Conservation (phyloP, 2,113 vertebrate genomes). For the Rallus limicola region DNA sequence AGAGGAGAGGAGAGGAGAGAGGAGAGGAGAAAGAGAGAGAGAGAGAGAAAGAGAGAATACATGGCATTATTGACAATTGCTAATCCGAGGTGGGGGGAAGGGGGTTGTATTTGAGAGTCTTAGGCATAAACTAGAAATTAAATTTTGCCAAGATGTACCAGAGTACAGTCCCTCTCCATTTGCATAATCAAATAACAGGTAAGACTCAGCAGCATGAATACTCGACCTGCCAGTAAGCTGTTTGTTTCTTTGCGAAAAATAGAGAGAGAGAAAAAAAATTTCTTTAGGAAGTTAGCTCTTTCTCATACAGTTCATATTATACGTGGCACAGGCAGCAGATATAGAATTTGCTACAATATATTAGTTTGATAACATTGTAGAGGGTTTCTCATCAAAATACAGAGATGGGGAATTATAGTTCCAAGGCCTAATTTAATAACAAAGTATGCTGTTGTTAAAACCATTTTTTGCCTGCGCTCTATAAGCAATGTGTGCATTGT, state of each 20-base stretch:
- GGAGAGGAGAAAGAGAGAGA: background rate
- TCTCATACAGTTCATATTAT: conserved; percentile 51
- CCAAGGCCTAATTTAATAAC: conserved; percentile 45
- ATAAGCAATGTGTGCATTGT: background rate
- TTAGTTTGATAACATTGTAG: conserved; percentile 66
- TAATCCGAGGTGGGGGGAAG: background rate
- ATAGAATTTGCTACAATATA: conserved; percentile 48
- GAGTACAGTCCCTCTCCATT: conserved; percentile 16
- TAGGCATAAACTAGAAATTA: conserved; percentile 44
- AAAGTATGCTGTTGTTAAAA: conserved; percentile 43
- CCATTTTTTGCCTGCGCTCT: background rate
- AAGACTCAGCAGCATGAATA: conserved; percentile 38
- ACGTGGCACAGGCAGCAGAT: conserved; percentile 24
- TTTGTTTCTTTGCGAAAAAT: conserved; percentile 44
- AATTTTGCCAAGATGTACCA: conserved; percentile 44
- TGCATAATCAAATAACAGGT: conserved; percentile 65
- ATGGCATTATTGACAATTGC: background rate
- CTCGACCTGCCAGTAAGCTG: background rate
- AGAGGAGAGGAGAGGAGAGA: background rate
- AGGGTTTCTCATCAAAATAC: conserved; percentile 61
- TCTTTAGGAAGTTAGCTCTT: conserved; percentile 1
- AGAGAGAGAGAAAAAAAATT: background rate
- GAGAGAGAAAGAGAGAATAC: background rate
- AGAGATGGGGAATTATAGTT: conserved; percentile 28
- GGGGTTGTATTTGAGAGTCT: background rate